Evolutionary conservation across 2,888 invertebrate genomes (phyloP).

Genomic region (Zaprionus bogoriensis): DNA sequence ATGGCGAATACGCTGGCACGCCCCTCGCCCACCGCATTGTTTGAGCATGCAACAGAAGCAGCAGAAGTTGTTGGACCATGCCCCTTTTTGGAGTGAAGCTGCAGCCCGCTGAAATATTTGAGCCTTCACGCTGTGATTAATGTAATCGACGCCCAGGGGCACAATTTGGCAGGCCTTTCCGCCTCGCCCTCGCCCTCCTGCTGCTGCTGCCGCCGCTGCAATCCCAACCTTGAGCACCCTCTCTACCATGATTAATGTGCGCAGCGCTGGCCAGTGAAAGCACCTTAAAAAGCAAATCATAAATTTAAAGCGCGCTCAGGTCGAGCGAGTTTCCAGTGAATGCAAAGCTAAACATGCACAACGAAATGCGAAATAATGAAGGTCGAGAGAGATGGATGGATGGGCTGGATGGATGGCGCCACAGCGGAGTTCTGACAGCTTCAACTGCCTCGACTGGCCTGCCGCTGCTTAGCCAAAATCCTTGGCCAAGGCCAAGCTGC

Average conservation of each 20-base stretch:
- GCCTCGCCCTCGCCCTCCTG: too few species aligned
- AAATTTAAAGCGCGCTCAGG: constrained; percentile 25
- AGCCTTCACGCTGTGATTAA: constrained; percentile 59
- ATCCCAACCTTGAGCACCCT: too few species aligned
- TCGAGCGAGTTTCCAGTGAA: constrained; percentile 41
- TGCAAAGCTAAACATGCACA: constrained; percentile 51
- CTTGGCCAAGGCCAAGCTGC: constrained; percentile 31
- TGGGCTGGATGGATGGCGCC: constrained; percentile 39
- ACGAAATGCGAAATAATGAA: constrained; percentile 40
- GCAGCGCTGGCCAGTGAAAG: neutral
- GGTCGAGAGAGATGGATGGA: constrained; percentile 29
- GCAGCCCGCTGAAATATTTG: constrained; percentile 47
- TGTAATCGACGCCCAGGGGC: constrained; percentile 63
- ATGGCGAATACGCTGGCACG: too few species aligned
- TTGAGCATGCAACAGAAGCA: constrained; percentile 24
- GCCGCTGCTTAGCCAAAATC: constrained; percentile 21
- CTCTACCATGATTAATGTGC: constrained; percentile 1
- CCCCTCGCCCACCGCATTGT: too few species aligned
- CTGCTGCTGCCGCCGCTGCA: too few species aligned
- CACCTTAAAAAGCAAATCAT: constrained; percentile 13
- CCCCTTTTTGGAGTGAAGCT: constrained; percentile 37
- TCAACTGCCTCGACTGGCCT: constrained; percentile 5
- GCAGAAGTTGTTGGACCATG: constrained; percentile 55
- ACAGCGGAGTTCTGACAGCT: constrained; percentile 40
- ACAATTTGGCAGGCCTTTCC: constrained; percentile 51